Evolutionary conservation across 2,888 invertebrate genomes (phyloP).

Genomic region (Microdon myrmicae): DNA sequence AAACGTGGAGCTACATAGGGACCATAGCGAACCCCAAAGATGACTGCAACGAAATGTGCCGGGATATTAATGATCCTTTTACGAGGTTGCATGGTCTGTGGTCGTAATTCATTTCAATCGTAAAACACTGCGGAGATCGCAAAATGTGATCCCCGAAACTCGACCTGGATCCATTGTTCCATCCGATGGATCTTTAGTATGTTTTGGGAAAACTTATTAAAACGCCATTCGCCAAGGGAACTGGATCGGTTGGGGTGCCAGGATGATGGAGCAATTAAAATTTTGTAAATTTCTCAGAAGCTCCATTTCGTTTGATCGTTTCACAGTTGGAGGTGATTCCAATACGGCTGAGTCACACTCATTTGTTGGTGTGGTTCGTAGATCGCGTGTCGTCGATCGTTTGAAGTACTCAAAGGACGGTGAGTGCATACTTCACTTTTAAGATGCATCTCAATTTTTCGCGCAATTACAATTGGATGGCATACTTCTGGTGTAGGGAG

Average conservation of each 20-base stretch:
- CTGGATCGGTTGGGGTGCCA: conserved; percentile 19
- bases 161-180: conserved; percentile 18
- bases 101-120: conserved; percentile 64
- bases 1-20: too few species aligned
- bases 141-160: conserved; percentile 39
- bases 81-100: conserved; percentile 62
- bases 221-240: conserved; percentile 36
- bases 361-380: background rate
- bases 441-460: conserved; percentile 50
- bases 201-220: conserved; percentile 36
- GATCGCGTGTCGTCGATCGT: conserved; percentile 38
- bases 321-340: too few species aligned
- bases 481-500: conserved; percentile 23
- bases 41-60: background rate
- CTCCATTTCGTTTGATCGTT: conserved; percentile 39
- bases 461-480: conserved; percentile 47
- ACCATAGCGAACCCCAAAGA: background rate
- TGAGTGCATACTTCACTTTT: conserved; percentile 21
- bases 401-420: conserved; percentile 8
- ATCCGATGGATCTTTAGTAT: background rate
- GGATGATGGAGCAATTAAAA: conserved; percentile 51
- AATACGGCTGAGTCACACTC: conserved; percentile 38
- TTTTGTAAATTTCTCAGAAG: conserved; percentile 46
- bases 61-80: conserved; percentile 64
- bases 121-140: conserved; percentile 56